phyloP scores from a whole-genome alignment of 2,888 invertebrate species.

The Agrilus mali region DNA sequence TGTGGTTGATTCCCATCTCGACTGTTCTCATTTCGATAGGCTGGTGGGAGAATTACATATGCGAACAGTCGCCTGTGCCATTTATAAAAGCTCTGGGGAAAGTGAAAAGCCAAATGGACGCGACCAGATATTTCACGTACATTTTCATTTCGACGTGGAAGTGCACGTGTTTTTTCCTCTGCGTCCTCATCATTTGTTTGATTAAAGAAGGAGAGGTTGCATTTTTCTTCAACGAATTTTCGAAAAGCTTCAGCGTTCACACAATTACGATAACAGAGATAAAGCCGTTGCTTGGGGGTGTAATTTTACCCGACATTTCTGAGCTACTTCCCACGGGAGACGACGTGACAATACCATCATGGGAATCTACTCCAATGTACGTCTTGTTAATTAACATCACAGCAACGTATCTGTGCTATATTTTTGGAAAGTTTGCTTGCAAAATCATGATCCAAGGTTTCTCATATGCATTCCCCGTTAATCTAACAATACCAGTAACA shows the following conservation, averaged over 20 bases:
- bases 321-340: conserved; percentile 67
- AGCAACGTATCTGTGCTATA: conserved; percentile 78
- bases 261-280: conserved; percentile 67
- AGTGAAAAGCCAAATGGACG: conserved; percentile 65
- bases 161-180: conserved; percentile 64
- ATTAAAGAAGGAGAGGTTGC: conserved; percentile 63
- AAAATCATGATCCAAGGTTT: conserved; percentile 95
- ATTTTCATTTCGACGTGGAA: conserved; percentile 89
- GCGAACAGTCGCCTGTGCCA: conserved; percentile 69
- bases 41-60: conserved; percentile 98
- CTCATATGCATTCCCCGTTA: conserved; percentile 93
- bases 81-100: conserved; percentile 62
- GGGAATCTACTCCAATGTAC: conserved; percentile 59
- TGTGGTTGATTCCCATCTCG: conserved; percentile 80
- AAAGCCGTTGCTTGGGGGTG: conserved; percentile 46
- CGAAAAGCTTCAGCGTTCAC: conserved; percentile 63
- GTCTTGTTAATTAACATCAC: conserved; percentile 70
- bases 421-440: conserved; percentile 91
- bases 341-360: conserved; percentile 57
- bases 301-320: conserved; percentile 56
- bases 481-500: conserved; percentile 80
- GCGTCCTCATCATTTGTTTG: conserved; percentile 59
- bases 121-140: conserved; percentile 79
- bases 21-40: conserved; percentile 79
- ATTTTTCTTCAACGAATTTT: conserved; percentile 64